phyloP scores from a whole-genome alignment of 2,113 vertebrate genomes.

The Porphyrio hochstetteri region DNA sequence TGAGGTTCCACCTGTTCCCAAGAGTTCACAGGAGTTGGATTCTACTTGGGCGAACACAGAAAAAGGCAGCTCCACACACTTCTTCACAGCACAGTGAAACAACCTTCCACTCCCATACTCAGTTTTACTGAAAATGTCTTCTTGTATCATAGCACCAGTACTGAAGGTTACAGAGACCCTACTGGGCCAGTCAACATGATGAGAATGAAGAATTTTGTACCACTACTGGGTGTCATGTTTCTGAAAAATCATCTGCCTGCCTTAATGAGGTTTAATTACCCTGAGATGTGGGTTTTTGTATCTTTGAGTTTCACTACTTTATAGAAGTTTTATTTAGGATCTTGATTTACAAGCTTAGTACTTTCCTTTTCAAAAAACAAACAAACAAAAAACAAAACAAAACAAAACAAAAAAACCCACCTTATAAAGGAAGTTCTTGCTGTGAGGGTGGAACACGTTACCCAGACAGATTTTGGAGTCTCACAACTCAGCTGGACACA shows the following conservation, averaged over 20 bases:
- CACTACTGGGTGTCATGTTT: neutral
- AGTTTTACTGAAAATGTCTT: neutral
- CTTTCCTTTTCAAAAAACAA: neutral
- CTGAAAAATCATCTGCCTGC: neutral
- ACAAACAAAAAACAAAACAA: too few species aligned
- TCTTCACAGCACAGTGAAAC: neutral
- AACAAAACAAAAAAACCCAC: too few species aligned
- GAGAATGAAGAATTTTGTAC: neutral
- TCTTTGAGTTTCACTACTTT: neutral
- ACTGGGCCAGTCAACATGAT: neutral
- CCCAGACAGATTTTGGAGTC: neutral
- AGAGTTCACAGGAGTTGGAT: neutral
- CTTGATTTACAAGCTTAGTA: neutral
- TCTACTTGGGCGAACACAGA: neutral
- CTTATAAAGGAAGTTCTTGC: neutral
- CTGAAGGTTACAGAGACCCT: neutral
- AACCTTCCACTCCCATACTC: neutral
- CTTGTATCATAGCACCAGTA: neutral
- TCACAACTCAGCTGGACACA: neutral
- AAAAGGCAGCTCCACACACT: neutral
- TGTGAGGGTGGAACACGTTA: neutral
- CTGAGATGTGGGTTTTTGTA: neutral
- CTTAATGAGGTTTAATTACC: neutral
- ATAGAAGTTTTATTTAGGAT: neutral
- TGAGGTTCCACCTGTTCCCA: neutral